A percentile compares a stretch with the other conserved stretches of the same genome.
Evolutionary conservation across 2,888 invertebrate species (phyloP).

Genomic region (Drosophila paramelanica): DNA sequence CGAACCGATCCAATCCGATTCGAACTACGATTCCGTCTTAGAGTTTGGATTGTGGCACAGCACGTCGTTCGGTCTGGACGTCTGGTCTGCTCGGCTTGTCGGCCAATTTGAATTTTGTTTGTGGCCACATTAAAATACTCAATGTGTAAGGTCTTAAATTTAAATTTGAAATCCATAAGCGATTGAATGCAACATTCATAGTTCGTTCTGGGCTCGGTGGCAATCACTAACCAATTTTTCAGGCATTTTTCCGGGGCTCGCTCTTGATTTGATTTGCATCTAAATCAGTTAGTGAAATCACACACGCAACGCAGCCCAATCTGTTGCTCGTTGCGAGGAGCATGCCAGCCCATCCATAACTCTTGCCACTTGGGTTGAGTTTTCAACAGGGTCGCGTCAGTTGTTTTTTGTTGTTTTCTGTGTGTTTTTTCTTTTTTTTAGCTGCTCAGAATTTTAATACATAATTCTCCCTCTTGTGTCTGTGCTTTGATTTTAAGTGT

Average conservation of each 20-base stretch:
- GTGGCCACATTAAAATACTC: slow-evolving; percentile 83
- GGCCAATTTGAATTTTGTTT: slow-evolving; percentile 75
- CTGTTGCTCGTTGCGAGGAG: slow-evolving; percentile 28
- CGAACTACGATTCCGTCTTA: slow-evolving; percentile 23
- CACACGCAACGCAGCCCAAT: slow-evolving; percentile 16
- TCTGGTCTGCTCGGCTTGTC: slow-evolving; percentile 18
- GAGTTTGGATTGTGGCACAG: slow-evolving; percentile 33
- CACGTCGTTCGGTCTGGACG: slow-evolving; percentile 36
- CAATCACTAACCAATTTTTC: slow-evolving; percentile 60
- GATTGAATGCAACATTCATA: slow-evolving; percentile 79
- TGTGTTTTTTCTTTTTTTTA: background rate
- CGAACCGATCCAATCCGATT: slow-evolving; percentile 22
- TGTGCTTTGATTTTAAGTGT: slow-evolving; percentile 77
- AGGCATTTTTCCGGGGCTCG: slow-evolving; percentile 51
- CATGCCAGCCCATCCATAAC: slow-evolving; percentile 60
- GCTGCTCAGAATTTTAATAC: slow-evolving; percentile 72
- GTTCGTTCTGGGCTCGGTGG: slow-evolving; percentile 50
- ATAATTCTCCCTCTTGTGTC: slow-evolving; percentile 21
- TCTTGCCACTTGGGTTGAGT: slow-evolving; percentile 64
- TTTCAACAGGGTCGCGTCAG: slow-evolving; percentile 60
- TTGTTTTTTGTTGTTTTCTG: slow-evolving; percentile 21
- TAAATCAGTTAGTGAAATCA: slow-evolving; percentile 76
- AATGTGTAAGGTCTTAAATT: slow-evolving; percentile 83
- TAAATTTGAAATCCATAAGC: slow-evolving; percentile 81
- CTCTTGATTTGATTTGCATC: slow-evolving; percentile 78